phyloP scores from a whole-genome alignment of 2,888 invertebrate species.

The Pyrocoelia pectoralis region DNA sequence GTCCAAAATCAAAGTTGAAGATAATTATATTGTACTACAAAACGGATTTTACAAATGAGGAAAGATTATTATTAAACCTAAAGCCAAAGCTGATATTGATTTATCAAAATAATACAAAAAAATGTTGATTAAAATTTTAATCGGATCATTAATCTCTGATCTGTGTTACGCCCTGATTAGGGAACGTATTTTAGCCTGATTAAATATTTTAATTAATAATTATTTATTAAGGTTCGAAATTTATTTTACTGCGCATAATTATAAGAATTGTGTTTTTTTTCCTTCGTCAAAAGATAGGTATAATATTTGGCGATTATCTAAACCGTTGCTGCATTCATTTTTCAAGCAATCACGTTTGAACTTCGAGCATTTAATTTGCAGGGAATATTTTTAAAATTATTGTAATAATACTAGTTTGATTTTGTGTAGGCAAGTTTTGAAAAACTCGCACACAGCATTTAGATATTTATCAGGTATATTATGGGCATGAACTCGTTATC shows the following conservation, averaged over 20 bases:
- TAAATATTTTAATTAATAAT: conserved; percentile 49
- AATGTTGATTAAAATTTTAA: conserved; percentile 53
- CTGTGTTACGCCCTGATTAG: conserved; percentile 45
- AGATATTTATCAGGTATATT: conserved; percentile 41
- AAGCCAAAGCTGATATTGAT: conserved; percentile 35
- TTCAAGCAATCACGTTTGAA: conserved; percentile 11
- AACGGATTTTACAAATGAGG: not conserved
- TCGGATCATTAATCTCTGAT: conserved; percentile 50
- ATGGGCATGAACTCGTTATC: conserved; percentile 41
- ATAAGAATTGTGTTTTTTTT: conserved; percentile 1
- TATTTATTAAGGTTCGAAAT: conserved; percentile 42
- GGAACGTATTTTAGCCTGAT: conserved; percentile 44
- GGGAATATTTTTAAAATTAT: conserved; percentile 17
- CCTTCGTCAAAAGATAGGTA: not conserved
- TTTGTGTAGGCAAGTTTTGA: conserved; percentile 25
- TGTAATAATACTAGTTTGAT: conserved; percentile 14
- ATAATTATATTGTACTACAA: too few species aligned
- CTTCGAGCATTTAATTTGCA: conserved; percentile 9
- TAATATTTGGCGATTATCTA: conserved; percentile 6
- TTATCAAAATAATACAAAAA: conserved; percentile 47
- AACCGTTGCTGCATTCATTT: not conserved
- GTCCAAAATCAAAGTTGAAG: too few species aligned
- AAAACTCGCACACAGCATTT: conserved; percentile 32
- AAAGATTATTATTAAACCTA: not conserved
- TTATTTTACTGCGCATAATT: conserved; percentile 30